Conservation (phyloP, 2,888 invertebrate genomes). For the Agrypnus murinus region DNA sequence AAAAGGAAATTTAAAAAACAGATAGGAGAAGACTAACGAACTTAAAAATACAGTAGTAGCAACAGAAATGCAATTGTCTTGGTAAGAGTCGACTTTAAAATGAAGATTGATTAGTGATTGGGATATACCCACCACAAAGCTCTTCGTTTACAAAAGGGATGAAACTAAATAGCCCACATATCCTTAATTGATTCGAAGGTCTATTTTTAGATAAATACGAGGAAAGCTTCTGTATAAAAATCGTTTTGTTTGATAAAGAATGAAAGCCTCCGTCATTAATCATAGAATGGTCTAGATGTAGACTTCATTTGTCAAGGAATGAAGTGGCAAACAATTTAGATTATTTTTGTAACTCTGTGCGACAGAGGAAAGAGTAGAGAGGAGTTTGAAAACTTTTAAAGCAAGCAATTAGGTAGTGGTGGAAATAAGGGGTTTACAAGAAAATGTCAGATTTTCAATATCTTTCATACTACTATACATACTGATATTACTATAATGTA, state of each 20-base stretch:
- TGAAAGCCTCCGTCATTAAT: slow-evolving; percentile 57
- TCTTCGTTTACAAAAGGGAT: slow-evolving; percentile 15
- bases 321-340: slow-evolving; percentile 63
- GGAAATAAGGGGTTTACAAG: slow-evolving; percentile 5
- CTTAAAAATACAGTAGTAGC: slow-evolving; percentile 42
- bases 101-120: slow-evolving; percentile 14
- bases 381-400: slow-evolving; percentile 55
- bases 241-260: slow-evolving; percentile 61
- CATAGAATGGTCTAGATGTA: slow-evolving; percentile 58
- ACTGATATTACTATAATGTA: slow-evolving; percentile 1
- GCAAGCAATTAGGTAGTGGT: slow-evolving; percentile 18
- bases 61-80: slow-evolving; percentile 35
- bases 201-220: slow-evolving; percentile 46
- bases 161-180: neutral
- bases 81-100: slow-evolving; percentile 21
- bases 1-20: slow-evolving; percentile 30
- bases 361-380: slow-evolving; percentile 58
- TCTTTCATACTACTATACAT: too few relatives aligned
- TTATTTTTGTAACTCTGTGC: slow-evolving; percentile 60
- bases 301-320: slow-evolving; percentile 62
- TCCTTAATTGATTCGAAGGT: neutral
- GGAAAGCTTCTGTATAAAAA: slow-evolving; percentile 60
- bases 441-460: too few relatives aligned
- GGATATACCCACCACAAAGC: slow-evolving; percentile 1
- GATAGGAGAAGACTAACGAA: slow-evolving; percentile 36